These are phyloP conservation scores for Venusia cambrica DNA, from an alignment of 2,888 invertebrate genomes.

Conservation along the genomic window DNA sequence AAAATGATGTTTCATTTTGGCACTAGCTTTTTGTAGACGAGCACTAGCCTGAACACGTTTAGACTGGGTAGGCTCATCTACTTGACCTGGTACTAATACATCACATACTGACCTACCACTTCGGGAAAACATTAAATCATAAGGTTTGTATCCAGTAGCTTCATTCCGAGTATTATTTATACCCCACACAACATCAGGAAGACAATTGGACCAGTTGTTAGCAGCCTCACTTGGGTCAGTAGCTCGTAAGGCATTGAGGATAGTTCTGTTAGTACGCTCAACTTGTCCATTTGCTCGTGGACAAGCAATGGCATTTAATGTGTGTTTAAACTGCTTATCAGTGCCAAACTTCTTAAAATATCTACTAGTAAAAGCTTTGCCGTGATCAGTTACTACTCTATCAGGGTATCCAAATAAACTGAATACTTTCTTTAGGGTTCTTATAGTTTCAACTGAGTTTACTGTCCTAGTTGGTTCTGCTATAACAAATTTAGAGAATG, in stretches of 20 bases:
- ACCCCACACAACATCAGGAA: conserved; percentile 28
- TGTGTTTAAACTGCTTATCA: conserved; percentile 30
- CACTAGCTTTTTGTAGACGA: conserved; percentile 1
- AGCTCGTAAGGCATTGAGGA: conserved; percentile 12
- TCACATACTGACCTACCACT: conserved; percentile 1
- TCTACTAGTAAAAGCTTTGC: conserved; percentile 2
- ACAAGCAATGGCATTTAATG: conserved; percentile 27
- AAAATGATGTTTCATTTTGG: conserved; percentile 4
- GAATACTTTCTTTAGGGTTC: not conserved
- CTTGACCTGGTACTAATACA: not conserved
- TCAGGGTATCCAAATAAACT: conserved; percentile 1
- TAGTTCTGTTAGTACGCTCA: conserved; percentile 29
- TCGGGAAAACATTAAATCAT: conserved; percentile 30
- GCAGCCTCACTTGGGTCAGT: conserved; percentile 27
- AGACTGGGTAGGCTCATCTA: not conserved
- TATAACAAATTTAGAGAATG: conserved; percentile 16
- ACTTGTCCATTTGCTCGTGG: conserved; percentile 34
- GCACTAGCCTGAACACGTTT: conserved; percentile 3
- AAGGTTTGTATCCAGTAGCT: conserved; percentile 24
- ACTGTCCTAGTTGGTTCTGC: conserved; percentile 27
- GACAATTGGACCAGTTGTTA: conserved; percentile 30
- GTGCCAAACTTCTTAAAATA: conserved; percentile 29
- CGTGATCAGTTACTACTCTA: conserved; percentile 2
- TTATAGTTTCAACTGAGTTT: conserved; percentile 13
- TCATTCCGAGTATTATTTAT: conserved; percentile 28